Evolutionary conservation across 2,113 vertebrate genomes (phyloP), one percentile per base, ranked within the genome.

Genomic region (Zosterops borbonicus): DNA sequence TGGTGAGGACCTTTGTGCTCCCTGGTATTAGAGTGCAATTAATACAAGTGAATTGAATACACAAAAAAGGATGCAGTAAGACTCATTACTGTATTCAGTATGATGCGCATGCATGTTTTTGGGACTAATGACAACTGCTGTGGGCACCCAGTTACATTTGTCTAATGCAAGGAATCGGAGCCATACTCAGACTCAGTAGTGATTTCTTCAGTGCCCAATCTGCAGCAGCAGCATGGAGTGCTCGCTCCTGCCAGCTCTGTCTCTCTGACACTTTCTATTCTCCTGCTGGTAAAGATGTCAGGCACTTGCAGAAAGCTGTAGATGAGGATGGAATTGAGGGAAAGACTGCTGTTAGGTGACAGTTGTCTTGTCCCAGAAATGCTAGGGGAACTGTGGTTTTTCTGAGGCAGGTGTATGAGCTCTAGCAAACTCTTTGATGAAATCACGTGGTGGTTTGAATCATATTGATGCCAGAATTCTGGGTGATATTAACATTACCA

Each of bases 21-120:
- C n/a, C 68, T 46, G 76, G 41, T 70, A 88, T 78, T 56, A 71
- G 68, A 90, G 52, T 22, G 60, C 93, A 83, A 92, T 94, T 93
- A 95, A 71, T 89, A 44, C 65, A 41, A 87, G 89, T 46, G 64
- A 75, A 63, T 35, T 64, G 87, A 74, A 64, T 44, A 33, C 20
- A 19, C 49, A 41, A 63, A 77, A 77, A 70, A 68, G 41, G 83
- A 41, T 78, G 60, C 14, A 15, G 23, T 68, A n/a, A 52, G 76
- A 31, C 79, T 89, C 68, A 14, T 77, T 77, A 8, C 20, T 74
- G 41, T n/a, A 21, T 82, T 63, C 39, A 12, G 39, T 9, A 12
- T 20, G 47, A 25, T 12, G 33, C 17, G 56, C 9, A 21, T 7
- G 23, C 16, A 6, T 22, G 52, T 25, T 74, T 67, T 64, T 15